A percentile compares a stretch with the other conserved stretches of the same genome.
phyloP scores from a whole-genome alignment of 1,140 invertebrate species.

The Hormaphis cornu region DNA sequence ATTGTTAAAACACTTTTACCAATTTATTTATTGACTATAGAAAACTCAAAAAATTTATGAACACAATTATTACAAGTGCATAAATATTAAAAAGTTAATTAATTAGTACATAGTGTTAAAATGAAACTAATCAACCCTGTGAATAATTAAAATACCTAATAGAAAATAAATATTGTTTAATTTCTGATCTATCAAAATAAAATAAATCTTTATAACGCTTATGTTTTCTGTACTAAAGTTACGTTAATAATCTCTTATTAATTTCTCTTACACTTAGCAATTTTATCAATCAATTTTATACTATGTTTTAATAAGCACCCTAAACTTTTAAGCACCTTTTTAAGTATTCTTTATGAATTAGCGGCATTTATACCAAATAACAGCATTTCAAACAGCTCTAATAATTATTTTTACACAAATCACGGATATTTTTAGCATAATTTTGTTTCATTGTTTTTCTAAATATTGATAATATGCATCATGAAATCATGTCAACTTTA shows the following conservation, averaged over 20 bases:
- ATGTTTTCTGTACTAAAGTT: not conserved
- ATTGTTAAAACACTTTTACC: too few species aligned
- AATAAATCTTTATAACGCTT: not conserved
- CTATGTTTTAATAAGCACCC: not conserved
- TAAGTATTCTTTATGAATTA: not conserved
- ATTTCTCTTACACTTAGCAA: too few species aligned
- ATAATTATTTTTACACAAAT: too few species aligned
- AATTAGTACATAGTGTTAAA: not conserved
- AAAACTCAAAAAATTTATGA: not conserved
- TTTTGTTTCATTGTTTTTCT: too few species aligned
- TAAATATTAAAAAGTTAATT: too few species aligned
- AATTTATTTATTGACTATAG: not conserved
- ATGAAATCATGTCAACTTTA: too few species aligned
- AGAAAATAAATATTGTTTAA: slow-evolving; percentile 5
- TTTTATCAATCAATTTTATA: not conserved
- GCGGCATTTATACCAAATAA: too few species aligned
- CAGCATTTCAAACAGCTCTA: too few species aligned
- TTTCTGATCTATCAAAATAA: not conserved
- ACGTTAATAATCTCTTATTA: too few species aligned
- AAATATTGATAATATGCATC: too few species aligned
- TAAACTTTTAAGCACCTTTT: slow-evolving; percentile 5
- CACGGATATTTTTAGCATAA: not conserved
- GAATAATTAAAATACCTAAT: not conserved
- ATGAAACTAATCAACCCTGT: not conserved
- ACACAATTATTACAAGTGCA: not conserved